Conservation (phyloP, 1,140 invertebrate species). For the Conus betulinus region DNA sequence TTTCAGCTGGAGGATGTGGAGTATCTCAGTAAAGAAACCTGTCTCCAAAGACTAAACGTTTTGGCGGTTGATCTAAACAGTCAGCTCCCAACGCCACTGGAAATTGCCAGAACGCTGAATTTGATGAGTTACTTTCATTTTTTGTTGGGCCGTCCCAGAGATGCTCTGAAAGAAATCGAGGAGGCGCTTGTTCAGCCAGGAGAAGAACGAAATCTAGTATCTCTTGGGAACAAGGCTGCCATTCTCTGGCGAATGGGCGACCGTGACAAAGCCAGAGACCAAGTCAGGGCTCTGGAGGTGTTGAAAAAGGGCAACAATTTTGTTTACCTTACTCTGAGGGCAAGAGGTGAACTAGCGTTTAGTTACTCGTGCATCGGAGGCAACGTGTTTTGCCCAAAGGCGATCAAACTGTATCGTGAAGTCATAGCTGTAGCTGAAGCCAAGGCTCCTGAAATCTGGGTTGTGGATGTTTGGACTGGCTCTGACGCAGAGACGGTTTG, state of each 20-base stretch:
- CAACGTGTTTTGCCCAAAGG: not conserved
- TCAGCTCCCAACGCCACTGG: not conserved
- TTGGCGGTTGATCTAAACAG: not conserved
- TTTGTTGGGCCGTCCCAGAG: not conserved
- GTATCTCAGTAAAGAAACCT: not conserved
- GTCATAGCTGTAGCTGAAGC: not conserved
- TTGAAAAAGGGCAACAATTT: not conserved
- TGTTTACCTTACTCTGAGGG: not conserved
- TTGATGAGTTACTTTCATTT: not conserved
- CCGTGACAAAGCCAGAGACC: not conserved
- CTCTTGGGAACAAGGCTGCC: not conserved
- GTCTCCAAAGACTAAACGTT: not conserved
- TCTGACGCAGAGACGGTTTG: not conserved
- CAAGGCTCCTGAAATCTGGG: not conserved
- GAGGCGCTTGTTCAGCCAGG: not conserved
- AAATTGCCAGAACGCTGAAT: not conserved
- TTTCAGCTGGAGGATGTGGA: slow-evolving; percentile 5
- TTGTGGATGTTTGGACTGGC: slow-evolving; percentile 17
- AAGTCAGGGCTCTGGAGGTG: not conserved
- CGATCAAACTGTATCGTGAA: not conserved
- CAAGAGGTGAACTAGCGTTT: not conserved
- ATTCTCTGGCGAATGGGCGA: not conserved
- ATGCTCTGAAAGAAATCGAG: not conserved
- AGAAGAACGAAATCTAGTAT: not conserved
- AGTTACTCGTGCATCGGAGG: not conserved